Evolutionary conservation across 2,797 vertebrate species (phyloP), one percentile per base, ranked within the genome.

Genomic region (Paratrypauchen microcephalus): DNA sequence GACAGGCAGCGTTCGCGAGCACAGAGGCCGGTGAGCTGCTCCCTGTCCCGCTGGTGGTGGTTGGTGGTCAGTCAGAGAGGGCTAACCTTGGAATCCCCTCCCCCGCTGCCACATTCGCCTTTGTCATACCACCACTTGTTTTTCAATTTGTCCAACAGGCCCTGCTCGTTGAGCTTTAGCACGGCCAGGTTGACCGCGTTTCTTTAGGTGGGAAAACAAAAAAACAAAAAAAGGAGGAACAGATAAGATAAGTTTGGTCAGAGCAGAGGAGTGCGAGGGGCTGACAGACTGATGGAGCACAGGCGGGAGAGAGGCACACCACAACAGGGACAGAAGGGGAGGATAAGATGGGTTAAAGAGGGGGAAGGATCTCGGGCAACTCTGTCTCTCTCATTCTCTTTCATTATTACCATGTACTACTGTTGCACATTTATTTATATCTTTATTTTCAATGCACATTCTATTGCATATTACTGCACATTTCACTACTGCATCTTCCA

Each of bases 61-160:
- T 63, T 95, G 94, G 55, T 87, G 94, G 96, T 89, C 89, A 89
- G 86, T 91, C 90, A 91, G 88, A 97, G 95, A 96, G 97, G 96
- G 97, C 97, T 99, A 95, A 99, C 97, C 97, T 99, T 99, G 95
- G 97, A 98, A 95, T 99, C 97, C 96, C 97, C 96, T 95, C 97
- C 97, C 95, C 98, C 98, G 97, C 98, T 99, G 96, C 98, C 97
- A 92, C 97, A 99, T 83, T 99, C 98, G 94, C 98, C 98, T 94
- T 99, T 99, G 98, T 99, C 98, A 97, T 99, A 99, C 98, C 97
- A 99, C 98, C 98, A 99, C 97, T 99, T 99, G 97, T 99, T 99
- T 99, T 99, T 99, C 97, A 99, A 98, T 98, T 98, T 99, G 98
- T 99, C 98, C 98, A 99, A 98, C 92, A 99, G 98, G 97, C 98